A percentile compares a stretch with the other conserved stretches of the same genome.
Evolutionary conservation across 1,140 invertebrate genomes (phyloP).

Genomic region (Drosophila kikkawai): DNA sequence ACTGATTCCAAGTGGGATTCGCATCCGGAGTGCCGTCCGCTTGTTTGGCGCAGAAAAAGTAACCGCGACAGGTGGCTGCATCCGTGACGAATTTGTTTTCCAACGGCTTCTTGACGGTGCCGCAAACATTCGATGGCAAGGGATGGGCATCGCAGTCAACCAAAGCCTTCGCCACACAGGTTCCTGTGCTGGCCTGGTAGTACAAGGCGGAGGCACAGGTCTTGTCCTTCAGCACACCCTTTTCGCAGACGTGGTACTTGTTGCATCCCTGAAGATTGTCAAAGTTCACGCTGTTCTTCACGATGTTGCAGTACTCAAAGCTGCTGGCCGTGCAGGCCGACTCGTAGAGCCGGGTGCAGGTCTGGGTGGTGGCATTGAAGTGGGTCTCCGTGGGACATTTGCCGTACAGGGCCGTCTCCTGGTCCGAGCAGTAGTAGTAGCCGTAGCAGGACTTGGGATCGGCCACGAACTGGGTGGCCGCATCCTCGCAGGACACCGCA

Average conservation of each 20-base stretch:
- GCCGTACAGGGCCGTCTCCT: constrained; percentile 45
- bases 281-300: constrained; percentile 57
- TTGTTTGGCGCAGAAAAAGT: constrained; percentile 59
- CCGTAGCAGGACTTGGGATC: constrained; percentile 74
- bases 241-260: constrained; percentile 59
- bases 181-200: constrained; percentile 55
- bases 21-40: constrained; percentile 41
- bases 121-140: constrained; percentile 61
- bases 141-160: constrained; percentile 70
- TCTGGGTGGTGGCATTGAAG: constrained; percentile 60
- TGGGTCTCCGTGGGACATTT: constrained; percentile 53
- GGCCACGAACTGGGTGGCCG: constrained; percentile 28
- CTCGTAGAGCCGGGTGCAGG: constrained; percentile 37
- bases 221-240: constrained; percentile 28
- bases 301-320: constrained; percentile 72
- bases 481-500: constrained; percentile 44
- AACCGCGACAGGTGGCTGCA: constrained; percentile 69
- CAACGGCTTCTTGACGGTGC: constrained; percentile 47
- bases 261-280: constrained; percentile 56
- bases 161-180: constrained; percentile 49
- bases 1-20: constrained; percentile 52
- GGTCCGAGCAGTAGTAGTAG: constrained; percentile 62
- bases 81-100: constrained; percentile 54
- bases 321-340: constrained; percentile 45
- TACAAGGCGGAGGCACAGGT: constrained; percentile 46